Base-by-base conservation (phyloP, 2,113 vertebrate species). In the Rhipidura dahli region DNA sequence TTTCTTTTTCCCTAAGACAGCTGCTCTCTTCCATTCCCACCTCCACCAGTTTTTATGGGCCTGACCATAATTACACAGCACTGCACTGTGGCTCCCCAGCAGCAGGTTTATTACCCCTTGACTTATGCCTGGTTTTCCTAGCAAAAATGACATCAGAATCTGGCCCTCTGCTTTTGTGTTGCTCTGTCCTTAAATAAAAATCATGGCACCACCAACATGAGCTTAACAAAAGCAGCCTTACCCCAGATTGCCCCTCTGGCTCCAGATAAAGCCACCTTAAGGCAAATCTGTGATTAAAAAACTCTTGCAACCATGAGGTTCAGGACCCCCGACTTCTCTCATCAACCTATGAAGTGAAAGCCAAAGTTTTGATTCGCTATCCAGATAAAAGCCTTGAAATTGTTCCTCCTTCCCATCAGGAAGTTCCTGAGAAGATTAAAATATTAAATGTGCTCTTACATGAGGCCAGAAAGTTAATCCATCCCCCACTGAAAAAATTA, bases 341-440 rank as follows among this genome's bases (percentile, higher is more conserved):
- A 35, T 45, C 33, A 31, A 14, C 33, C 45, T 6, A 1, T 26
- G 40, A 10, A 78, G 33, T 0, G 1, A 45, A 47, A 70, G 22
- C 53, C 66, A 69, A 76, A 57, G 28, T 39, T 93, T 92, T 72
- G 68, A 47, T 76, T 65, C 53, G 31, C 44, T 40, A 66, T 73
- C 30, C 66, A 73, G 63, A 57, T 35, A 70, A 63, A 84, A 76
- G 11, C 54, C 45, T 81, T 56, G 60, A 70, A 69, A 60, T 77
- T 26, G 35, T 71, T 68, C 53, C 15, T 57, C 13, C 61, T 75
- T 75, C 40, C 44, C 42, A 37, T 40, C 49, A 91, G 33, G 39
- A 93, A 81, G 65, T 42, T 28, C 14, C 14, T 89, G 81, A 63
- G 45, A 37, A 49, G 61, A 83, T 89, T 87, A 69, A 90, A 96